A percentile compares a stretch with the other conserved stretches of the same genome.
Evolutionary conservation across 2,888 invertebrate genomes (phyloP).

Genomic region (Oconnorella tubifera): DNA sequence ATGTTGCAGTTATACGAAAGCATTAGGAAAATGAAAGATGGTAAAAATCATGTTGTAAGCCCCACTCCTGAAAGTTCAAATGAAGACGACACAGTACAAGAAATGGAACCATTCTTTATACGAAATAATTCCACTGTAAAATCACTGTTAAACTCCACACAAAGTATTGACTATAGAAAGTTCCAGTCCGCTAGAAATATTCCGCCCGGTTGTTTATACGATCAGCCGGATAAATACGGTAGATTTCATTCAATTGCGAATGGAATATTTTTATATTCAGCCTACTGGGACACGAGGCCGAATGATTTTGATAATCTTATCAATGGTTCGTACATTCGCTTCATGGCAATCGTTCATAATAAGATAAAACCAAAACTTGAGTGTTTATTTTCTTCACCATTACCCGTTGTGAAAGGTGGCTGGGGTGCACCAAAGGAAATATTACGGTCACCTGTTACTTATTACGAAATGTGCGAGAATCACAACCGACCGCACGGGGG

Average conservation of each 20-base stretch:
- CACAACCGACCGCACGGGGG: conserved; percentile 49
- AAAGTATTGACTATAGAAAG: no score
- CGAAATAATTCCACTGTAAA: no score
- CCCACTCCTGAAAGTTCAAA: no score
- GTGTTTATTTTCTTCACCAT: conserved; percentile 14
- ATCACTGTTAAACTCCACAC: no score
- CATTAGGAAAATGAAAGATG: no score
- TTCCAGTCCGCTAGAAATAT: no score
- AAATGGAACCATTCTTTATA: no score
- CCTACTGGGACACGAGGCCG: conserved; percentile 44
- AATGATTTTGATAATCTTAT: conserved; percentile 36
- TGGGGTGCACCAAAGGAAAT: not conserved
- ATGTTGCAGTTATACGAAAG: no score
- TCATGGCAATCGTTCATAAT: conserved; percentile 26
- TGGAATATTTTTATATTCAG: conserved; percentile 42
- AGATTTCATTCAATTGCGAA: conserved; percentile 34
- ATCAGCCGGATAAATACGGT: no score
- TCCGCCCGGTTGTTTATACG: no score
- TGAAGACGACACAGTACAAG: no score
- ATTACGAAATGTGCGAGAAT: conserved; percentile 53
- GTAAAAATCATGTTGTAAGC: no score
- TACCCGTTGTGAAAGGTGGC: not conserved
- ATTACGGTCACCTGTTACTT: not conserved
- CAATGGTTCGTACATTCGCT: conserved; percentile 27
- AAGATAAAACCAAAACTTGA: not conserved